Conservation (phyloP, 2,113 vertebrate genomes). For the Poicephalus meyeri region DNA sequence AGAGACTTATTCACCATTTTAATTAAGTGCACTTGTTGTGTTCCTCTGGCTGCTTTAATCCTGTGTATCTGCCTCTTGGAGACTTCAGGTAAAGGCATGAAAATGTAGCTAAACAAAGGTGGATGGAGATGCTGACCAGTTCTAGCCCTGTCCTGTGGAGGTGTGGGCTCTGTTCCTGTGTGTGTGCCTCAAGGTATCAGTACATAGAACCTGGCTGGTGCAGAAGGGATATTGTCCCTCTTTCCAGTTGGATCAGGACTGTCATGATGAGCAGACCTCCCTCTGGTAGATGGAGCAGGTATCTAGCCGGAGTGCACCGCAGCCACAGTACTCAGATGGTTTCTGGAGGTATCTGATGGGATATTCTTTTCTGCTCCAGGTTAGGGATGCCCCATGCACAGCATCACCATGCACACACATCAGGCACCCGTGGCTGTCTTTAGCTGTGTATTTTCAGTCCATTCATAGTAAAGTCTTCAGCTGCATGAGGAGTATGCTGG, state of each 20-base stretch:
- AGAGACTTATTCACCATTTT: not conserved
- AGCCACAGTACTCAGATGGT: accelerated
- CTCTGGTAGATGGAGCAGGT: not conserved
- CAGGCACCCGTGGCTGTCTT: not conserved
- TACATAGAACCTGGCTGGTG: not conserved
- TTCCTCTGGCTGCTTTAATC: constrained; percentile 9
- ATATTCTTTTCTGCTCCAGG: not conserved
- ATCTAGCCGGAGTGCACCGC: accelerated
- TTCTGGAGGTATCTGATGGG: not conserved
- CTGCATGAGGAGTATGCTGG: accelerated
- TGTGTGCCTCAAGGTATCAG: not conserved
- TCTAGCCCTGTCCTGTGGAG: not conserved
- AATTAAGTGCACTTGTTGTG: not conserved
- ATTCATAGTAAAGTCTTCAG: not conserved
- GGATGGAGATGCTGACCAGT: not conserved
- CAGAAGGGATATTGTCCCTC: not conserved
- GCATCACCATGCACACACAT: not conserved
- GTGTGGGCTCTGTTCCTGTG: not conserved
- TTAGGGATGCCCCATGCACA: not conserved
- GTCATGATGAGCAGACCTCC: not conserved
- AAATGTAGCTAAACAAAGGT: not conserved
- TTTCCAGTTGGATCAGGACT: not conserved
- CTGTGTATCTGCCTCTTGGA: not conserved
- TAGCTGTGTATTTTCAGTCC: not conserved
- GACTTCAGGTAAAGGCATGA: not conserved